A percentile compares a stretch with the other conserved stretches of the same genome.
Conservation (phyloP, 1,140 invertebrate species). For the Bombyx mori region ASM3026992v2 NC_085118.1:10757501-10758000, state of each 20-base stretch:
- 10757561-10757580: slow-evolving; percentile 5
- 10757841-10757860: background rate
- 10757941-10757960: background rate
- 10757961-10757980: no score
- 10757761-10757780: slow-evolving; percentile 3
- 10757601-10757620: slow-evolving; percentile 7
- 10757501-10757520: slow-evolving; percentile 6
- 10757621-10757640: slow-evolving; percentile 7
- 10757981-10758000: no score
- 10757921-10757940: background rate
- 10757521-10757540: slow-evolving; percentile 10
- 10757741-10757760: slow-evolving; percentile 9
- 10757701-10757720: slow-evolving; percentile 7
- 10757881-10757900: background rate
- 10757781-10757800: slow-evolving; percentile 4
- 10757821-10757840: slow-evolving; percentile 1
- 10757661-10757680: slow-evolving; percentile 10
- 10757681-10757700: slow-evolving; percentile 8
- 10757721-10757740: slow-evolving; percentile 6
- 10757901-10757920: background rate
- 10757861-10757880: background rate
- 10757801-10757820: slow-evolving; percentile 3
- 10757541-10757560: slow-evolving; percentile 3
- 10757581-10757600: slow-evolving; percentile 5
- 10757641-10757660: slow-evolving; percentile 5